A percentile compares a stretch with the other conserved stretches of the same genome.
These are phyloP conservation scores for Phycodurus eques DNA, from an alignment of 2,113 vertebrate species.

Conservation along the genomic window DNA sequence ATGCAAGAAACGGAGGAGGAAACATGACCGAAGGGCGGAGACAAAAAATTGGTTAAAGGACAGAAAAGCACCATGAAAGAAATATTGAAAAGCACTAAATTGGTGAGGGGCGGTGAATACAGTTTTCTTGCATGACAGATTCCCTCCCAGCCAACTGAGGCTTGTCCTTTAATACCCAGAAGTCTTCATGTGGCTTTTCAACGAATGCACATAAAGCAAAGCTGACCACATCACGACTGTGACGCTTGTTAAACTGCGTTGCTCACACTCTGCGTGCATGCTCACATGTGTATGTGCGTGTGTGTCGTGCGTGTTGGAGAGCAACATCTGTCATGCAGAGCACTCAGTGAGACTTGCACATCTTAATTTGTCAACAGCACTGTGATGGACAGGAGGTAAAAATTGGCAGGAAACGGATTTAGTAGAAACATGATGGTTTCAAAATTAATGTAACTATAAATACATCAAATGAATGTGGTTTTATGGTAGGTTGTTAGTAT, in stretches of 20 bases:
- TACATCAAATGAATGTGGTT: neutral
- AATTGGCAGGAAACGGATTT: neutral
- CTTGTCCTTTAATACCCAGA: constrained; percentile 82
- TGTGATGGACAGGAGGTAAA: constrained; percentile 39
- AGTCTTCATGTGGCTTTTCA: constrained; percentile 77
- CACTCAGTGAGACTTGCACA: constrained; percentile 56
- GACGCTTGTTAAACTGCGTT: constrained; percentile 76
- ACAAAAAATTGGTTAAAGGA: constrained; percentile 54
- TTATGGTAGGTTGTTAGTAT: neutral
- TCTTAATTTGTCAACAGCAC: constrained; percentile 72
- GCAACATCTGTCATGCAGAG: constrained; percentile 54
- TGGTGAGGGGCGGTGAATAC: constrained; percentile 65
- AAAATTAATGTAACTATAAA: neutral
- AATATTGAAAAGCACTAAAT: constrained; percentile 48
- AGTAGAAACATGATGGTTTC: neutral
- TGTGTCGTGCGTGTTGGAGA: constrained; percentile 35
- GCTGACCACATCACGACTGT: constrained; percentile 72
- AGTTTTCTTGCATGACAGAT: constrained; percentile 80
- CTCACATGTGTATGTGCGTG: constrained; percentile 40
- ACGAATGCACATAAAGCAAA: constrained; percentile 76
- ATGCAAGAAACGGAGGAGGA: constrained; percentile 54
- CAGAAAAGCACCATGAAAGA: constrained; percentile 37
- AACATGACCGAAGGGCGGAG: constrained; percentile 33
- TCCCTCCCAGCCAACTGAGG: constrained; percentile 79
- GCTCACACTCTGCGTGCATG: constrained; percentile 66